Percentiles rank a stretch among this genome's conserved stretches.
phyloP scores from a whole-genome alignment of 1,140 invertebrate genomes.

The Medauroidea extradentata region DNA sequence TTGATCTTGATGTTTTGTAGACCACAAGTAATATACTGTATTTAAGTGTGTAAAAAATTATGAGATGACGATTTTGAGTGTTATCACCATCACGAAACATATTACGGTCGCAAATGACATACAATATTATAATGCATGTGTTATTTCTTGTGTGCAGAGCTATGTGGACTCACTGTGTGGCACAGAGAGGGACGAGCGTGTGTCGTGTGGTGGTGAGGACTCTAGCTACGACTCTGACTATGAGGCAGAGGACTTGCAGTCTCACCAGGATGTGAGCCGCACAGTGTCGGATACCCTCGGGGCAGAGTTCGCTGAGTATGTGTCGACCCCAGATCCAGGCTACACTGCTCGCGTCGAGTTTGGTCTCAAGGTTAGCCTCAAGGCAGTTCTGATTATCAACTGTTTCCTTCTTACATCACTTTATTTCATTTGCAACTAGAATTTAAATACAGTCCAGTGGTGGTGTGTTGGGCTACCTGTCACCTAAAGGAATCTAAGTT shows the following conservation, averaged over 20 bases:
- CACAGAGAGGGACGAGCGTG: background rate
- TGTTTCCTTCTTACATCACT: no score
- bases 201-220: conserved; percentile 57
- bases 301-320: conserved; percentile 80
- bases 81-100: background rate
- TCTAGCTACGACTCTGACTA: conserved; percentile 85
- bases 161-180: conserved; percentile 17
- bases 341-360: conserved; percentile 13
- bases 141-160: conserved; percentile 9
- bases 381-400: no score
- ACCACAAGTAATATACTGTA: background rate
- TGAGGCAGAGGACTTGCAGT: conserved; percentile 57
- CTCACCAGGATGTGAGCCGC: conserved; percentile 70
- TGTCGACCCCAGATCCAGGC: conserved; percentile 42
- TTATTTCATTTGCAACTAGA: no score
- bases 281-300: conserved; percentile 78
- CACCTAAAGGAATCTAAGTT: no score
- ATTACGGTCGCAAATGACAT: background rate
- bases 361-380: conserved; percentile 9
- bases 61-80: background rate
- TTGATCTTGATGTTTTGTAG: background rate
- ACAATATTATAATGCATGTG: background rate
- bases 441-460: no score
- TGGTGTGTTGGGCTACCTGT: no score
- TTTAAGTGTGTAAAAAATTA: background rate